Evolutionary conservation across 2,888 invertebrate genomes (phyloP).

Genomic region (Dilophus febrilis): DNA sequence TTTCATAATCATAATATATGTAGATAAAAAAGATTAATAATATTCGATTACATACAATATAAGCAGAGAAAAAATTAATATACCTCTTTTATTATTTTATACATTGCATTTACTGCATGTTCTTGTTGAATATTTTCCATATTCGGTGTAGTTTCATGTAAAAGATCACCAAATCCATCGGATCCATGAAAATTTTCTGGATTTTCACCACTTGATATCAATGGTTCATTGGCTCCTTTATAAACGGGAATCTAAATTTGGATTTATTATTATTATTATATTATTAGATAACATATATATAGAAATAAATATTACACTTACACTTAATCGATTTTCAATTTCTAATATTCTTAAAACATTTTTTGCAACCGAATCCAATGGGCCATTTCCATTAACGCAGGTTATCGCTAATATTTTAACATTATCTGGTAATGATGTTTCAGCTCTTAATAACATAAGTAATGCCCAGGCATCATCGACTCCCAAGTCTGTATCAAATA

Average conservation of each 20-base stretch:
- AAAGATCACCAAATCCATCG: slow-evolving; percentile 55
- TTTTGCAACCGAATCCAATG: slow-evolving; percentile 43
- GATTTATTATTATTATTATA: slow-evolving; percentile 1
- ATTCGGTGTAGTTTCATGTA: slow-evolving; percentile 28
- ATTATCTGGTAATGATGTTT: slow-evolving; percentile 16
- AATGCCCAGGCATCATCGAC: slow-evolving; percentile 48
- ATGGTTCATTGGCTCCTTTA: slow-evolving; percentile 38
- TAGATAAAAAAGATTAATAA: too few species aligned
- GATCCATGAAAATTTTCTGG: slow-evolving; percentile 38
- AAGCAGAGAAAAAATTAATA: too few species aligned
- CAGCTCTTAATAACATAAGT: slow-evolving; percentile 36
- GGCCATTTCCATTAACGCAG: slow-evolving; percentile 57
- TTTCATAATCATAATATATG: too few species aligned
- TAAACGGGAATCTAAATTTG: slow-evolving; percentile 48
- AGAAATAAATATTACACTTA: slow-evolving; percentile 27
- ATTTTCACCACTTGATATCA: slow-evolving; percentile 25
- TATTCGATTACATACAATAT: too few species aligned
- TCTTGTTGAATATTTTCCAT: slow-evolving; percentile 32
- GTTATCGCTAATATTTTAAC: slow-evolving; percentile 45
- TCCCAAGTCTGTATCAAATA: slow-evolving; percentile 45
- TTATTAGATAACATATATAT: not conserved
- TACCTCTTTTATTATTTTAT: slow-evolving; percentile 40
- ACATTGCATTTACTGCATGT: slow-evolving; percentile 42
- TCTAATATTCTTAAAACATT: slow-evolving; percentile 53
- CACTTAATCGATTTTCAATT: slow-evolving; percentile 40